Percentiles rank a stretch among this genome's conserved stretches.
phyloP scores from a whole-genome alignment of 1,140 invertebrate genomes.

The Planococcus citri region DNA sequence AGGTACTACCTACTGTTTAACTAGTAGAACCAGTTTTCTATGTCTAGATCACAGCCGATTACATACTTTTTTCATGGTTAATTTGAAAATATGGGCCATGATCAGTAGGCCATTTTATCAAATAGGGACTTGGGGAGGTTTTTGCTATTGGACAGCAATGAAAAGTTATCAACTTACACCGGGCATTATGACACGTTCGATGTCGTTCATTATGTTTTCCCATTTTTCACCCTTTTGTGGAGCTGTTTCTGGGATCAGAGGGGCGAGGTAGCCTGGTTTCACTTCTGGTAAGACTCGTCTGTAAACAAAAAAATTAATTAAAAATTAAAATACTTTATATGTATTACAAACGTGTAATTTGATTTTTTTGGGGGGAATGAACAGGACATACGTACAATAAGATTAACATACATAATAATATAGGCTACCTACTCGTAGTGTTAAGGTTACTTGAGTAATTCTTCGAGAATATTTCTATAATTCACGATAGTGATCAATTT shows the following conservation, averaged over 20 bases:
- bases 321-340: constrained; percentile 17
- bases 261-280: constrained; percentile 69
- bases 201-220: constrained; percentile 78
- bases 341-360: not conserved
- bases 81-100: not conserved
- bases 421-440: too few species aligned
- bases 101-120: not conserved
- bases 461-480: too few species aligned
- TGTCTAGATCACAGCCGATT: too few species aligned
- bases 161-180: constrained; percentile 54
- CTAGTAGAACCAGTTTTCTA: not conserved
- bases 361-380: not conserved
- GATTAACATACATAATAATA: too few species aligned
- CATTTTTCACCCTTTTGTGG: constrained; percentile 72
- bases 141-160: too few species aligned
- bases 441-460: too few species aligned
- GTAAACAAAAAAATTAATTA: constrained; percentile 32
- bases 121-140: too few species aligned
- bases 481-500: too few species aligned
- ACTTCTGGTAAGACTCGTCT: constrained; percentile 69
- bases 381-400: not conserved
- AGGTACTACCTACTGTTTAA: too few species aligned
- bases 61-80: not conserved
- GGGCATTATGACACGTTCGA: constrained; percentile 92
- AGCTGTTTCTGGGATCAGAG: constrained; percentile 66